Base-by-base conservation (phyloP, 2,113 vertebrate species). In the Thamnaconus septentrionalis region DNA sequence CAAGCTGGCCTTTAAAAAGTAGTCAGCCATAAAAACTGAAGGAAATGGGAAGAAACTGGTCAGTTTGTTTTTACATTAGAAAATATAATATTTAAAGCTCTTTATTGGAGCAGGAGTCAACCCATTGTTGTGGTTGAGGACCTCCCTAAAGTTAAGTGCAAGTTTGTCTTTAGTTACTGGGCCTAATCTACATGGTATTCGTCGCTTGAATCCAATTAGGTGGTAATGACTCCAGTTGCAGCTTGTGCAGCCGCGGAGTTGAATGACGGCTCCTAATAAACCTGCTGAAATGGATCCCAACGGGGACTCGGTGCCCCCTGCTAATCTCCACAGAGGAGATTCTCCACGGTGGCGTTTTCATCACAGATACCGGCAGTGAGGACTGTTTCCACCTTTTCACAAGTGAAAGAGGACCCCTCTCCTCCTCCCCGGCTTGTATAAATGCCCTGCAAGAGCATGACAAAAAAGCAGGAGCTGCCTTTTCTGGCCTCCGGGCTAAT, bases 271-370 rank as follows among this genome's bases (percentile, higher is more conserved):
- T 72, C 81, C 74, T 79, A 74, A 84, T 83, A 82, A 31, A 79
- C 66, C 54, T 5, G 56, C 42, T 81, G 75, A 82, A 86, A 80
- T 82, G 54, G 68, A 81, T 82, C 75, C 67, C 81, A 80, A 83
- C 62, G 49, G 71, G 76, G 56, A 11, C 49, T 41, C 52, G 1
- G 10, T 43, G 48, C 79, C 65, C 73, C 79, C 78, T 61, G 65
- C 80, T 85, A 64, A 78, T 79, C 78, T 82, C 62, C 66, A 83
- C 71, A 69, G 47, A 80, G 63, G 6, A 80, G 62, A 53, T 56
- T 56, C 67, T 64, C 65, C 64, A 31, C 41, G 69, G 62, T 40
- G 66, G 60, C 43, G 42, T 79, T 80, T 80, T 84, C 79, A 78
- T 10, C 67, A 62, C 59, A 63, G 74, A 63, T 82, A 67, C 82